Percentiles rank a stretch among this genome's conserved stretches.
Conservation (phyloP, 1,140 invertebrate species). For the Calosoma granatense region DNA sequence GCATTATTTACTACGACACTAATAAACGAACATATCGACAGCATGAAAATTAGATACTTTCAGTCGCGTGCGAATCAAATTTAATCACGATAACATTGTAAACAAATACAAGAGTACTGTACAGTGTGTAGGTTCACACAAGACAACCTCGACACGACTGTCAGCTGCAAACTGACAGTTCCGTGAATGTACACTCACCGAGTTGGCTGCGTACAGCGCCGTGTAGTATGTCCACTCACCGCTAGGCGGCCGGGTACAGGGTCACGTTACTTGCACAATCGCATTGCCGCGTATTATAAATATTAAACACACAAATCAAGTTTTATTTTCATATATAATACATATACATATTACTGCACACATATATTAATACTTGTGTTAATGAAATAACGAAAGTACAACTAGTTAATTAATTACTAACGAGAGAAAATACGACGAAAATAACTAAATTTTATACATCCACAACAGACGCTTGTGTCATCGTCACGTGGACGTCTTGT, state of each 20-base stretch:
- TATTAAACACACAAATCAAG: neutral
- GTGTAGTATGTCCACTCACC: neutral
- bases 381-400: too few species aligned
- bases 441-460: too few species aligned
- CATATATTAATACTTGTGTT: too few species aligned
- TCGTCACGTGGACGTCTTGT: too few species aligned
- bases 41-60: constrained; percentile 10
- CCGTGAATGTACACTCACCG: neutral
- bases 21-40: constrained; percentile 10
- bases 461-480: too few species aligned
- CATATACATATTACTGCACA: too few species aligned
- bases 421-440: too few species aligned
- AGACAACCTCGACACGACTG: constrained; percentile 15
- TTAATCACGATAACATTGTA: constrained; percentile 21
- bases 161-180: constrained; percentile 19
- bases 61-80: neutral
- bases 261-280: neutral
- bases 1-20: constrained; percentile 17
- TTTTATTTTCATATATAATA: too few species aligned
- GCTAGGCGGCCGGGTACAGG: neutral
- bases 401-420: too few species aligned
- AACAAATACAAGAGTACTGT: constrained; percentile 15
- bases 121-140: constrained; percentile 8
- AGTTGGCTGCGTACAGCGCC: neutral
- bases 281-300: neutral